phyloP scores from a whole-genome alignment of 2,797 vertebrate genomes.

The Loris lydekkerianus region DNA sequence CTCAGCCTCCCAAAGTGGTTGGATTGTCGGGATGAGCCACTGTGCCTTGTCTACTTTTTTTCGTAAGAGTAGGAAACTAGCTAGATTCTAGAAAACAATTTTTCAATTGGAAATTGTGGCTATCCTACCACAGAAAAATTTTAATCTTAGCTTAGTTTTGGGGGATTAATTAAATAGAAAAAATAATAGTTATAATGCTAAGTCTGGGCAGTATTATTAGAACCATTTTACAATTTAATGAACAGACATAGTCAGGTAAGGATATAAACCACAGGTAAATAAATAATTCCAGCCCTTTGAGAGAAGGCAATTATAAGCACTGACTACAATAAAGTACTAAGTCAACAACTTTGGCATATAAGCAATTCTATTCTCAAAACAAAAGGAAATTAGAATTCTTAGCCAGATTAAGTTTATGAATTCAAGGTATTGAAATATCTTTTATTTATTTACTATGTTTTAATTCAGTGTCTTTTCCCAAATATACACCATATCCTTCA shows the following conservation, averaged over 20 bases:
- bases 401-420: neutral
- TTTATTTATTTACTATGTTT: neutral
- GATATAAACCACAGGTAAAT: neutral
- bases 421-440: neutral
- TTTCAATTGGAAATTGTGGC: neutral
- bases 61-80: neutral
- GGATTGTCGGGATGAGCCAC: neutral
- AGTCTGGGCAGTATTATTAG: neutral
- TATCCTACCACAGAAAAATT: neutral
- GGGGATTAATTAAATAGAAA: neutral
- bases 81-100: neutral
- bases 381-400: neutral
- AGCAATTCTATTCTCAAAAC: neutral
- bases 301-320: neutral
- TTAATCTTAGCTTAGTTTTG: neutral
- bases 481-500: neutral
- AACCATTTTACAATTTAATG: neutral
- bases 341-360: neutral
- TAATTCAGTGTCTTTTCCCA: neutral
- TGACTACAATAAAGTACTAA: neutral
- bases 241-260: neutral
- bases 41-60: neutral
- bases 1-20: neutral
- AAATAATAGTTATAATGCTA: neutral
- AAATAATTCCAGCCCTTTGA: neutral